phyloP scores from a whole-genome alignment of 1,140 invertebrate genomes.

The Dendrolimus kikuchii region DNA sequence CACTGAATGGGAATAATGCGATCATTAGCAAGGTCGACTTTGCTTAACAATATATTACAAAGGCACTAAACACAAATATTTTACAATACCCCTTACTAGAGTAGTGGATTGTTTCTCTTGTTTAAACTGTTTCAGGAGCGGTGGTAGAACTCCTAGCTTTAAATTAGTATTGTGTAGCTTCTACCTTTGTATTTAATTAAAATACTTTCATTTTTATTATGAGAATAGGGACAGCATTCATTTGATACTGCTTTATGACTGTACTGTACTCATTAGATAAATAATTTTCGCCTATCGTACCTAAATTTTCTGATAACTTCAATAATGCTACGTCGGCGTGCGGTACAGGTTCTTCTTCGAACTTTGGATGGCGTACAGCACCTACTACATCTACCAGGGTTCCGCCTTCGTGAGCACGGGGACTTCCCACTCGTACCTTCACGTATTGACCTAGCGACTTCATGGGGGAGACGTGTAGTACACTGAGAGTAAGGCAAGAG shows the following conservation, averaged over 20 bases:
- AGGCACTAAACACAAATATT: no score
- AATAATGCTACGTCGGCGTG: constrained; percentile 55
- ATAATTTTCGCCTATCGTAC: constrained; percentile 21
- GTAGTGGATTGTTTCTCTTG: no score
- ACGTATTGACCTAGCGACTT: constrained; percentile 44
- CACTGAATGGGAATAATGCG: no score
- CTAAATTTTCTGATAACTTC: constrained; percentile 45
- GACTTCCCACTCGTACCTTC: constrained; percentile 52
- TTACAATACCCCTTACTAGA: no score
- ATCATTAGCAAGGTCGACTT: no score
- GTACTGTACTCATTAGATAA: background rate
- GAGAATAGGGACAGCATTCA: no score
- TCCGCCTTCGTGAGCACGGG: constrained; percentile 43
- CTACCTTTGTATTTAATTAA: no score
- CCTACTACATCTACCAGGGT: constrained; percentile 41
- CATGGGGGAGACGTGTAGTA: constrained; percentile 50
- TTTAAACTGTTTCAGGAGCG: no score
- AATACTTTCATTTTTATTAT: no score
- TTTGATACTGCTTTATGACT: background rate
- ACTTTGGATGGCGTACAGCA: constrained; percentile 55
- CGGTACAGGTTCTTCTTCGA: constrained; percentile 60
- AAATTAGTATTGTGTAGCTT: no score
- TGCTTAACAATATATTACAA: no score
- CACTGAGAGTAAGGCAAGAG: constrained; percentile 19
- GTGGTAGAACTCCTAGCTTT: no score